A percentile compares a stretch with the other conserved stretches of the same genome.
Evolutionary conservation across 2,113 vertebrate genomes (phyloP).

Genomic region (Siniperca knerii): DNA sequence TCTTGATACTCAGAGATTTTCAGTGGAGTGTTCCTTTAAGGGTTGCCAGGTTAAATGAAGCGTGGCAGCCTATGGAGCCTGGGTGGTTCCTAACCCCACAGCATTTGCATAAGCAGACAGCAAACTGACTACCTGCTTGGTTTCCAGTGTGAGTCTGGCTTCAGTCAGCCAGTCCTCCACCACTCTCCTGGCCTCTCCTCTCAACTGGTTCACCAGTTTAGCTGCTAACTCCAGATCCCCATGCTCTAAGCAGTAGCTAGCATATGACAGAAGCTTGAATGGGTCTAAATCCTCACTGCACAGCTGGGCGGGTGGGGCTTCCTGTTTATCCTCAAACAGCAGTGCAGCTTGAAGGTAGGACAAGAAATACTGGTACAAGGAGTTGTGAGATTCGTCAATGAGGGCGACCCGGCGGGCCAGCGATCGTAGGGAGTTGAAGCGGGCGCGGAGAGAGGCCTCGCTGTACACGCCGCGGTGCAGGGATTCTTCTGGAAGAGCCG

Average conservation of each 20-base stretch:
- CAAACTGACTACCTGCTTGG: slow-evolving; percentile 91
- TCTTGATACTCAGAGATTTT: not conserved
- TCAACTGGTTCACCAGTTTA: slow-evolving; percentile 95
- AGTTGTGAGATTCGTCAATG: slow-evolving; percentile 94
- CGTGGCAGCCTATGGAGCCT: slow-evolving; percentile 72
- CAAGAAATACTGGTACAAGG: slow-evolving; percentile 96
- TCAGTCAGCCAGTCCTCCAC: slow-evolving; percentile 95
- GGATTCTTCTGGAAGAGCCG: slow-evolving; percentile 89
- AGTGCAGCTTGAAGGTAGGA: slow-evolving; percentile 95
- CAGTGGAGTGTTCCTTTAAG: not conserved
- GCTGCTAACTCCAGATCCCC: slow-evolving; percentile 97
- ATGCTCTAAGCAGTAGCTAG: slow-evolving; percentile 93
- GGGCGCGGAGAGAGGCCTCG: slow-evolving; percentile 91
- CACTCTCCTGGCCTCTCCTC: slow-evolving; percentile 92
- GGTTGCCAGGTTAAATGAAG: not conserved
- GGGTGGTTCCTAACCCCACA: slow-evolving; percentile 93
- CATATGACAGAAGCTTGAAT: slow-evolving; percentile 93
- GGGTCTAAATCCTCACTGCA: slow-evolving; percentile 88
- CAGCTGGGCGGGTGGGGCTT: slow-evolving; percentile 89
- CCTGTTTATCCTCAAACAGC: slow-evolving; percentile 87
- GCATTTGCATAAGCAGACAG: slow-evolving; percentile 94
- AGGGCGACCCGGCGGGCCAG: slow-evolving; percentile 92
- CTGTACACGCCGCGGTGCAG: slow-evolving; percentile 92
- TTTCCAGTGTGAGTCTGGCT: slow-evolving; percentile 93
- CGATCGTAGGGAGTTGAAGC: slow-evolving; percentile 89